phyloP scores from a whole-genome alignment of 1,140 invertebrate species.

The Dryas iulia region DNA sequence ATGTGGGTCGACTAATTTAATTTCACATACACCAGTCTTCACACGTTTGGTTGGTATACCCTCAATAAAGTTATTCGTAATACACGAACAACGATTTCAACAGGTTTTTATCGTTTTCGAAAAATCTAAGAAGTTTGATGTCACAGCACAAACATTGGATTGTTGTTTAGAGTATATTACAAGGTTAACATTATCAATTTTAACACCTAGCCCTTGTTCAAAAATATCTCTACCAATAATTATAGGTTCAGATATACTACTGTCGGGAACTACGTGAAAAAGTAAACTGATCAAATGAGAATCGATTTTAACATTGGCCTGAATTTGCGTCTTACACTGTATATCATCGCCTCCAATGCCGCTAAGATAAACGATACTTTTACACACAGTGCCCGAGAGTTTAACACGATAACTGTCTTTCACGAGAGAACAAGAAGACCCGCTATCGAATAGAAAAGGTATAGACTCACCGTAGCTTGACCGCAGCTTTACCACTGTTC shows the following conservation, averaged over 20 bases:
- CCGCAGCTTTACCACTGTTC: background rate
- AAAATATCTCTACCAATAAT: background rate
- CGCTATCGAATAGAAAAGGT: background rate
- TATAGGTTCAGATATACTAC: background rate
- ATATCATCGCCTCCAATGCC: too few species aligned
- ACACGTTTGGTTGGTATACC: background rate
- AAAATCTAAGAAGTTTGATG: background rate
- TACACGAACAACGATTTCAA: background rate
- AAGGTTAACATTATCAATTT: background rate
- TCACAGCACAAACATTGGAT: background rate
- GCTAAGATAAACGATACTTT: too few species aligned
- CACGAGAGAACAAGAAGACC: background rate
- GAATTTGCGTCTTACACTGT: too few species aligned
- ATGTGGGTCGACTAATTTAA: background rate
- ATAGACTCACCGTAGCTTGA: background rate
- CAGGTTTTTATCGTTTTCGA: background rate
- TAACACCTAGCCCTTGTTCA: background rate
- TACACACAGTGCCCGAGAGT: too few species aligned
- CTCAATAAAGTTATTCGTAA: background rate
- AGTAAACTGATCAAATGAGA: background rate
- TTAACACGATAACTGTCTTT: background rate
- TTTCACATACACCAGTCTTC: background rate
- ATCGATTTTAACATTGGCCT: too few species aligned
- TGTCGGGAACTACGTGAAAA: background rate
- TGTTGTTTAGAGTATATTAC: background rate